Evolutionary conservation across 2,888 invertebrate genomes (phyloP).

Genomic region (Oxytorus armatus): DNA sequence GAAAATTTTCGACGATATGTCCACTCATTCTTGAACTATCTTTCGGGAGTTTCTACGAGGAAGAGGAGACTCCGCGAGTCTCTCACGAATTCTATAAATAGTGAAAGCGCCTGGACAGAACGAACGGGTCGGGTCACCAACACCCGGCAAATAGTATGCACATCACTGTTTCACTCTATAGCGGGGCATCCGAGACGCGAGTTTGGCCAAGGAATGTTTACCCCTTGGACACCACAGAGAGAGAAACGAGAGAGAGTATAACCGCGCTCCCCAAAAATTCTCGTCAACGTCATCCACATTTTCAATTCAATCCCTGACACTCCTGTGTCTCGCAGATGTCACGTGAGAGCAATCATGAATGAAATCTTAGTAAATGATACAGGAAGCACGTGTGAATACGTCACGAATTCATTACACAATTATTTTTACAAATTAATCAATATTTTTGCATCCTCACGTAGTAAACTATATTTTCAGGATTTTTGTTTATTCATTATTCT

Average conservation of each 20-base stretch:
- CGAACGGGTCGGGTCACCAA: conserved; percentile 67
- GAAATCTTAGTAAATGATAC: conserved; percentile 15
- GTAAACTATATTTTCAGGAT: no score
- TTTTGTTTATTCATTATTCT: no score
- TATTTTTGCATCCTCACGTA: no score
- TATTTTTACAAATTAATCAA: no score
- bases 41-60: conserved; percentile 55
- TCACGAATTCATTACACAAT: neutral
- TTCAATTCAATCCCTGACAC: conserved; percentile 31
- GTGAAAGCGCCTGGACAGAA: conserved; percentile 65
- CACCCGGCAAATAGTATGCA: conserved; percentile 55
- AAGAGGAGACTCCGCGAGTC: conserved; percentile 44
- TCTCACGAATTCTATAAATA: conserved; percentile 65
- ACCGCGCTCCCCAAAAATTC: conserved; percentile 18
- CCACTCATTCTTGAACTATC: conserved; percentile 32
- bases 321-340: conserved; percentile 14
- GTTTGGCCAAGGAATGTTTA: conserved; percentile 78
- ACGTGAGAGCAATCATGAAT: conserved; percentile 31
- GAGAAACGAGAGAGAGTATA: neutral
- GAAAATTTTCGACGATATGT: conserved; percentile 4
- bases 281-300: conserved; percentile 38
- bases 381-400: neutral
- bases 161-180: conserved; percentile 22
- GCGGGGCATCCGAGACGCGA: conserved; percentile 50
- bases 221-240: conserved; percentile 66